Conservation (phyloP, 2,113 vertebrate genomes). For the Rissa tridactyla region DNA sequence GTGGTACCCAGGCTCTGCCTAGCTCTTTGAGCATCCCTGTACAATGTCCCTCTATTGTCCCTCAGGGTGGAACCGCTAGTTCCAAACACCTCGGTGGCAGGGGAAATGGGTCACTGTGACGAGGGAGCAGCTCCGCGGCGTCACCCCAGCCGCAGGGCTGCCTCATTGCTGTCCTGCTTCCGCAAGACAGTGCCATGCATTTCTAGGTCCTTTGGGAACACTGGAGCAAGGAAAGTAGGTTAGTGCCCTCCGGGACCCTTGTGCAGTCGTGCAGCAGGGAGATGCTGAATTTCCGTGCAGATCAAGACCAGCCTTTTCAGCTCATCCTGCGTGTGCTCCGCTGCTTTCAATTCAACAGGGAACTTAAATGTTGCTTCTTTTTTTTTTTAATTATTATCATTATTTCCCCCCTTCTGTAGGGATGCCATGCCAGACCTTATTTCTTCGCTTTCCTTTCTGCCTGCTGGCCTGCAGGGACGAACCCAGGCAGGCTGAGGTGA, state of each 20-base stretch:
- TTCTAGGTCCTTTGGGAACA: background rate
- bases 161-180: background rate
- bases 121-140: background rate
- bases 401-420: background rate
- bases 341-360: background rate
- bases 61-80: background rate
- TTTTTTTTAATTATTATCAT: background rate
- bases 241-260: background rate
- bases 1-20: background rate
- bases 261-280: background rate
- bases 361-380: background rate
- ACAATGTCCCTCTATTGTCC: background rate
- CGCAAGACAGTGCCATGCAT: background rate
- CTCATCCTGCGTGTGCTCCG: background rate
- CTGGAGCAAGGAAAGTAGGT: background rate
- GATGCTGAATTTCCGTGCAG: background rate
- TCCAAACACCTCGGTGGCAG: background rate
- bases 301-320: background rate
- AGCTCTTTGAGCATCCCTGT: background rate
- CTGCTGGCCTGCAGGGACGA: background rate
- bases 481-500: background rate
- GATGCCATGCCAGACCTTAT: background rate
- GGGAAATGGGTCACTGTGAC: rapidly evolving
- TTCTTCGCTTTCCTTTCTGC: background rate
- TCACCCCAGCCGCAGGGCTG: background rate